phyloP scores from a whole-genome alignment of 2,113 vertebrate genomes.

The Periophthalmodon schlosseri region DNA sequence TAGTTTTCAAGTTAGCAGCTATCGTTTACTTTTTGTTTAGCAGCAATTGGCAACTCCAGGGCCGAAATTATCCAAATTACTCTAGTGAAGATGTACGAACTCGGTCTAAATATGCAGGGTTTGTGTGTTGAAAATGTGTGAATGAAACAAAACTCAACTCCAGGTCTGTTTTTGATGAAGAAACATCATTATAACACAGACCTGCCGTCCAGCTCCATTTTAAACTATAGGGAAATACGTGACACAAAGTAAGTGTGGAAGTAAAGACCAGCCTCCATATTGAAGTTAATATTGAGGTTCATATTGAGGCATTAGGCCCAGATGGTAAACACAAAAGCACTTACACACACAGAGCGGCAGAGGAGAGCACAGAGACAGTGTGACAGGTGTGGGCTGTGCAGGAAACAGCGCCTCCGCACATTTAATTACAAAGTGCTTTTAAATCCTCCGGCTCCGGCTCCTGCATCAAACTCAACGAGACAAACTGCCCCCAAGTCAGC shows the following conservation, averaged over 20 bases:
- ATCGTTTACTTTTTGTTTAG: too few relatives aligned
- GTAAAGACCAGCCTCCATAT: not conserved
- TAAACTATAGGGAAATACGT: too few relatives aligned
- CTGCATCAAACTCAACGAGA: slow-evolving; percentile 25
- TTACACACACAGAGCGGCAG: not conserved
- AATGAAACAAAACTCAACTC: too few relatives aligned
- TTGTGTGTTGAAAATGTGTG: too few relatives aligned
- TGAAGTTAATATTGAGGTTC: not conserved
- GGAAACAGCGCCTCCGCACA: slow-evolving; percentile 23
- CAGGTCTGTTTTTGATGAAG: too few relatives aligned
- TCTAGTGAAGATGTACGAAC: too few relatives aligned
- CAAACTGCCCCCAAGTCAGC: slow-evolving; percentile 6
- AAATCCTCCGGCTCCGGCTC: not conserved
- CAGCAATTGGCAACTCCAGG: too few relatives aligned
- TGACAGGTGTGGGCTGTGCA: slow-evolving; percentile 14
- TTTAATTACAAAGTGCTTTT: slow-evolving; percentile 38
- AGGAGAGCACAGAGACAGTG: not conserved
- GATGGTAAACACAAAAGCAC: not conserved
- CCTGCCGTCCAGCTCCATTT: too few relatives aligned
- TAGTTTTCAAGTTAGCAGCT: too few relatives aligned
- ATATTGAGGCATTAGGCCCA: not conserved
- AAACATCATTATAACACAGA: too few relatives aligned
- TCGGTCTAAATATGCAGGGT: too few relatives aligned
- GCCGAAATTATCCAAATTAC: too few relatives aligned
- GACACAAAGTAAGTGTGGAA: not conserved